Conservation (phyloP, 2,888 invertebrate genomes). For the Megastigmus dorsalis region DNA sequence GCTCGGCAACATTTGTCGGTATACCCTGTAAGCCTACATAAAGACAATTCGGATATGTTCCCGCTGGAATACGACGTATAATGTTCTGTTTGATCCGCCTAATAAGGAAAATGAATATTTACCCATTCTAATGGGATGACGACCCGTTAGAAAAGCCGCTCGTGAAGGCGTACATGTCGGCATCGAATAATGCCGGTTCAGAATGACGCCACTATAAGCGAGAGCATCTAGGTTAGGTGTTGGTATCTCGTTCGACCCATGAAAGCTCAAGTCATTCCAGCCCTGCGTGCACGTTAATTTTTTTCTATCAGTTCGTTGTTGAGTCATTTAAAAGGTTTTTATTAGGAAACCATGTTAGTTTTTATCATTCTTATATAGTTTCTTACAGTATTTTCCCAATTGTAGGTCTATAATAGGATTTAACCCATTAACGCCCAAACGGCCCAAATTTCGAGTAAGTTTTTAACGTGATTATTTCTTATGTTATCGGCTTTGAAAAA, state of each 20-base stretch:
- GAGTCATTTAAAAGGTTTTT: too few relatives aligned
- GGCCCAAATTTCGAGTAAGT: too few relatives aligned
- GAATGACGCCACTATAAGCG: constrained; percentile 87
- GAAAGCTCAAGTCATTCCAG: constrained; percentile 93
- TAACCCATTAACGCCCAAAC: too few relatives aligned
- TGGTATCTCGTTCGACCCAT: constrained; percentile 89
- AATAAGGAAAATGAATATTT: constrained; percentile 32
- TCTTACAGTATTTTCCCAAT: too few relatives aligned
- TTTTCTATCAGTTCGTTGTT: too few relatives aligned
- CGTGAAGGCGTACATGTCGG: constrained; percentile 91
- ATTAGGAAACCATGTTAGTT: too few relatives aligned
- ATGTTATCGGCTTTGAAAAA: too few relatives aligned
- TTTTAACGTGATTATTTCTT: too few relatives aligned
- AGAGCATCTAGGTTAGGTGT: constrained; percentile 94
- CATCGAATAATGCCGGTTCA: constrained; percentile 90
- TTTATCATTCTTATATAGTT: too few relatives aligned
- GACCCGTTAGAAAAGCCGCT: constrained; percentile 87
- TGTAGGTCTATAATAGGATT: too few relatives aligned
- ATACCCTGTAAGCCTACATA: constrained; percentile 77
- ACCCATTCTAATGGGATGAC: constrained; percentile 86
- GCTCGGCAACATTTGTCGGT: constrained; percentile 75
- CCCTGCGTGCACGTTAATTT: constrained; percentile 76
- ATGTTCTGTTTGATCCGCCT: too few relatives aligned
- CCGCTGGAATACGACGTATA: background rate
- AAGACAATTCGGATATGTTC: background rate